phyloP scores from a whole-genome alignment of 37 sponge, comb jelly and placozoan genomes.

The Cliona cf. orientalis region DNA sequence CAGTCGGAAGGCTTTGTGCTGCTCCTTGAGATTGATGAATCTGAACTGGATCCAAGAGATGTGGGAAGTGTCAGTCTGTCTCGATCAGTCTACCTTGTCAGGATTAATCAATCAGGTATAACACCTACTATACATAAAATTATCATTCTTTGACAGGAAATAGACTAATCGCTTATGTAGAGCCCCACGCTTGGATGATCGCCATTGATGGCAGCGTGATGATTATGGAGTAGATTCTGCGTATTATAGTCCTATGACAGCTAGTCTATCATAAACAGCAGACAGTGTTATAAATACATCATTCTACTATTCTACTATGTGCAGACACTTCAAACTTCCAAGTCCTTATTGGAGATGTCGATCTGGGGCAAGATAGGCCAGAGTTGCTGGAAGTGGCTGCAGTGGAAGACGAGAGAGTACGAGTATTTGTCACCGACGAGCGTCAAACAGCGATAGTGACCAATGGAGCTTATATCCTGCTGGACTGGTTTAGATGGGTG shows the following conservation, averaged over 20 bases:
- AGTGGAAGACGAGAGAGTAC: background rate
- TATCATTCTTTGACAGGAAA: too few species aligned
- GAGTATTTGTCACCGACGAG: background rate
- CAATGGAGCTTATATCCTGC: background rate
- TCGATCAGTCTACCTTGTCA: background rate
- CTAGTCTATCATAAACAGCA: too few species aligned
- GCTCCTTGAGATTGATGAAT: background rate
- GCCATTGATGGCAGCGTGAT: too few species aligned
- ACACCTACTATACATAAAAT: background rate
- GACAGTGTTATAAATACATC: too few species aligned
- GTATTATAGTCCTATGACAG: too few species aligned
- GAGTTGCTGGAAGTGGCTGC: background rate
- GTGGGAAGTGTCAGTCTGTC: background rate
- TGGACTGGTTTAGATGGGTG: background rate
- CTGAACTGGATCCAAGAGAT: background rate
- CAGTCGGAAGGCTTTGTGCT: background rate
- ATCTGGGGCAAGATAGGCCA: background rate
- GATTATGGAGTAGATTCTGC: too few species aligned
- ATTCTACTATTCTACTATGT: too few species aligned
- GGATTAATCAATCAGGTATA: background rate
- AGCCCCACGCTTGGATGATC: too few species aligned
- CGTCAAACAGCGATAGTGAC: background rate
- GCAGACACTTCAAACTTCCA: background rate
- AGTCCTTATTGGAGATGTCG: background rate
- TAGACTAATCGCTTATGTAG: too few species aligned